phyloP scores from a whole-genome alignment of 2,888 invertebrate genomes.

The Drosophila algonquin region DNA sequence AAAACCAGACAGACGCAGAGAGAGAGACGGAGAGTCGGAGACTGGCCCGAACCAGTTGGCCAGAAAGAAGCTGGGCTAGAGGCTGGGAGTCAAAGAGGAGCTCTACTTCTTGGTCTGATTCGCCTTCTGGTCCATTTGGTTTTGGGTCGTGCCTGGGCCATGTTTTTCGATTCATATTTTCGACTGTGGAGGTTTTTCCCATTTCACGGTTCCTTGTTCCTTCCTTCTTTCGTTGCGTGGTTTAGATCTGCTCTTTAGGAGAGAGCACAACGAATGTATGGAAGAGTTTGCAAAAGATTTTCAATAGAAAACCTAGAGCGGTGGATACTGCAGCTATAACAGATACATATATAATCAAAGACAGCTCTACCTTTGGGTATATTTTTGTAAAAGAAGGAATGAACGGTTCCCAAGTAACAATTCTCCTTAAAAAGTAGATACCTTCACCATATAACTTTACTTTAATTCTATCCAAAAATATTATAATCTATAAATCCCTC shows the following conservation, averaged over 20 bases:
- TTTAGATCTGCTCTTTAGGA: background rate
- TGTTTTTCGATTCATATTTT: conserved; percentile 35
- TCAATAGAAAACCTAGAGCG: too few relatives aligned
- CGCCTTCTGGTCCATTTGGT: conserved; percentile 39
- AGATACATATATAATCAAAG: too few relatives aligned
- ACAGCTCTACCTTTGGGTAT: too few relatives aligned
- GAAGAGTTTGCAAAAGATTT: background rate
- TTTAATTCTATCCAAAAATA: background rate
- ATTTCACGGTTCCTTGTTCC: conserved; percentile 26
- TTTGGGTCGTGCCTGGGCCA: conserved; percentile 31
- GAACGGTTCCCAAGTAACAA: too few relatives aligned
- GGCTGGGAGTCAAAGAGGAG: background rate
- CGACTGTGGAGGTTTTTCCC: conserved; percentile 29
- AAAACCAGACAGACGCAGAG: conserved; percentile 27
- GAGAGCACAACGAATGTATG: conserved; percentile 1
- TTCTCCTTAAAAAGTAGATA: background rate
- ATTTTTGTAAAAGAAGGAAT: too few relatives aligned
- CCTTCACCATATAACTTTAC: background rate
- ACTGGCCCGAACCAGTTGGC: conserved; percentile 35
- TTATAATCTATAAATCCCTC: background rate
- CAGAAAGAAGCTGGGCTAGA: conserved; percentile 17
- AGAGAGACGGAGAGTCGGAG: conserved; percentile 16
- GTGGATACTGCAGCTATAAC: too few relatives aligned
- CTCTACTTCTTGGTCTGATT: conserved; percentile 30
- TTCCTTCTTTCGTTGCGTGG: background rate